phyloP scores from a whole-genome alignment of 2,797 vertebrate species.

The Antennarius maculatus region DNA sequence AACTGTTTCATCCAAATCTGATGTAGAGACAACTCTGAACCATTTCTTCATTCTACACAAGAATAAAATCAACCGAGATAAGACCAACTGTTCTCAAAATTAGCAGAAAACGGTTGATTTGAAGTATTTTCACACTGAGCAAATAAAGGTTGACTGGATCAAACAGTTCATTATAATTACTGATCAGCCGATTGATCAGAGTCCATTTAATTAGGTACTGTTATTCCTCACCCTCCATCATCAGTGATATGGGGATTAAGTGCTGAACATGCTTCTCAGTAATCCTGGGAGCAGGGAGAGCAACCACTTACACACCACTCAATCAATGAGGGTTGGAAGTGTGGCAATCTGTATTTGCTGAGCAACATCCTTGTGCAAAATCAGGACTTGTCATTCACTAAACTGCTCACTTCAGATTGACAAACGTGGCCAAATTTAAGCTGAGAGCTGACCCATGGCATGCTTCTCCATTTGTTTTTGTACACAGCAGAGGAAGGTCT shows the following conservation, averaged over 20 bases:
- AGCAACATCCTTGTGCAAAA: conserved; percentile 60
- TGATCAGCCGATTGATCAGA: conserved; percentile 68
- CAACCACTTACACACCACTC: conserved; percentile 76
- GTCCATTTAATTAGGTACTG: conserved; percentile 79
- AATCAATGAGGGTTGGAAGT: conserved; percentile 76
- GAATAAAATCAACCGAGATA: neutral
- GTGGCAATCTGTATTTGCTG: conserved; percentile 62
- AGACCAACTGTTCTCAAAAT: neutral
- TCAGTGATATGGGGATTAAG: conserved; percentile 74
- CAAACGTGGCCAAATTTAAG: conserved; percentile 16
- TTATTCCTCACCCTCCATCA: conserved; percentile 61
- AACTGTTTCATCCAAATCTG: no score
- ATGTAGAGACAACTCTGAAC: no score
- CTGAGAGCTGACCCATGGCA: neutral
- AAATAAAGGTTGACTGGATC: conserved; percentile 48
- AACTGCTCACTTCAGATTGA: conserved; percentile 17
- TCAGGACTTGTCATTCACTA: conserved; percentile 33
- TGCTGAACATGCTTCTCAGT: conserved; percentile 76
- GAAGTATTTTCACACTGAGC: conserved; percentile 19
- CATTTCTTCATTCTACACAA: no score
- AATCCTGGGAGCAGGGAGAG: conserved; percentile 70
- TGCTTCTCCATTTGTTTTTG: conserved; percentile 4
- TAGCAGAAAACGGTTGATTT: neutral
- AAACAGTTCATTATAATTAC: conserved; percentile 64
- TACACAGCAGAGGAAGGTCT: conserved; percentile 37